These are phyloP conservation scores for Callimorpha dominula DNA, from an alignment of 2,888 invertebrate genomes.

Conservation along the genomic window DNA sequence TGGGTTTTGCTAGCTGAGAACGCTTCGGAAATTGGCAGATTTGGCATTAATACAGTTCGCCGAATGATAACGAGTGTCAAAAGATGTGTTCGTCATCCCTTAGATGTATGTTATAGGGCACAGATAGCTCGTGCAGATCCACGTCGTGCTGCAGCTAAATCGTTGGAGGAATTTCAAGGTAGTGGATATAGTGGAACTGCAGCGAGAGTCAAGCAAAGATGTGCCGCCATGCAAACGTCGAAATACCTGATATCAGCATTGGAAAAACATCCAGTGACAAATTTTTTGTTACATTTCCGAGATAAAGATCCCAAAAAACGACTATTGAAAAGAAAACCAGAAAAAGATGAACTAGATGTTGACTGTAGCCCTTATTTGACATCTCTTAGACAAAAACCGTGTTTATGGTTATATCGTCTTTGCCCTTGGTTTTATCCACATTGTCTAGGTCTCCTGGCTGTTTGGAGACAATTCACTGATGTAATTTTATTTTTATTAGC, in stretches of 20 bases:
- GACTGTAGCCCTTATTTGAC: slow-evolving; percentile 63
- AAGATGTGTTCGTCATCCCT: slow-evolving; percentile 24
- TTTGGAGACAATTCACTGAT: slow-evolving; percentile 62
- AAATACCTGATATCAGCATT: neutral
- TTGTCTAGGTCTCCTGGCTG: slow-evolving; percentile 54
- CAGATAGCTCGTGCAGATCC: neutral
- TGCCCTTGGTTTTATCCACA: slow-evolving; percentile 71
- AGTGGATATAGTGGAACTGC: slow-evolving; percentile 7
- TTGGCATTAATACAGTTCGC: slow-evolving; percentile 23
- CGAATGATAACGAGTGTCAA: slow-evolving; percentile 10
- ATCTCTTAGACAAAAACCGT: slow-evolving; percentile 62
- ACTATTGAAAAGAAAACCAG: slow-evolving; percentile 14
- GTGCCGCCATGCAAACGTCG: slow-evolving; percentile 15
- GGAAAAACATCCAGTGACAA: slow-evolving; percentile 24
- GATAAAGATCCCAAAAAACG: slow-evolving; percentile 27
- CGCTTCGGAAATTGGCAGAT: slow-evolving; percentile 31
- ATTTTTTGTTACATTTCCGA: slow-evolving; percentile 32
- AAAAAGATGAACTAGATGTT: slow-evolving; percentile 43
- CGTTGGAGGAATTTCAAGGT: neutral
- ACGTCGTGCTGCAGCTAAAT: neutral
- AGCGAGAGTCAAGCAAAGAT: slow-evolving; percentile 21
- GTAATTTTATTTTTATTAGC: slow-evolving; percentile 65
- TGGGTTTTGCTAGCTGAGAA: slow-evolving; percentile 28
- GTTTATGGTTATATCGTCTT: slow-evolving; percentile 54
- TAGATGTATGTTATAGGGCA: neutral